Base-by-base conservation (phyloP, 2,888 invertebrate genomes). In the Caenorhabditis sp. region DNA sequence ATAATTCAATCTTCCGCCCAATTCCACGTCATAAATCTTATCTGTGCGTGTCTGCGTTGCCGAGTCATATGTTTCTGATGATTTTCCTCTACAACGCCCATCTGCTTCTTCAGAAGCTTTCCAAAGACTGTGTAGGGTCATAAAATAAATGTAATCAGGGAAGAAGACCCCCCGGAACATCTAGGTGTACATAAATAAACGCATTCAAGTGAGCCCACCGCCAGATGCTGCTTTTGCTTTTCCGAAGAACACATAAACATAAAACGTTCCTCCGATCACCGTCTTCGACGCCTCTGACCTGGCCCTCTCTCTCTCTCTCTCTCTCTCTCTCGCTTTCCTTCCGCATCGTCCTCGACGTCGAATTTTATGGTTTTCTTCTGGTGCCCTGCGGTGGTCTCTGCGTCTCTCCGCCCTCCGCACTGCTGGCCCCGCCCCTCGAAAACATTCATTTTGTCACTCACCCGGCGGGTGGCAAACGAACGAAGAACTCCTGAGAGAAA, bases 21-120 rank as follows among this genome's bases (percentile, higher is more conserved):
- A 70, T 59, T 70, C 70, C 70, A 70, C 70, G 70, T 70, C 70
- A 70, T 70, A 70, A 70, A 70, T 71, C 71, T 71, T 62, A 46
- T 50, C 58, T 59, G 53, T 52, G 45, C 11, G 1, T 39, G 24
- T 53, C 53, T 53, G 37, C 65, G 46, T 55, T 45, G 55, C 52
- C 53, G 20, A 46, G 35, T 35, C 55, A 48, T 65, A 55, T 65
- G 65, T 48, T 65, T 66, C 53, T 52, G 59, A 65, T 77, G 56
- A 52, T 58, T 52, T 37, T 58, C 52, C 15, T 39, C 53, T 37
- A 7, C 32, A 17, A 26, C 15, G 13, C 53, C 52, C 70, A 71
- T 71, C 61, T 62, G 56, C 37, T 61, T 48, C 22, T 17, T 15
- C 26, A n/a, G n/a, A n/a, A n/a, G n/a, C n/a, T n/a, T n/a, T n/a